Conservation (phyloP, 2,888 invertebrate genomes). For the Lycocerus yunnanus region DNA sequence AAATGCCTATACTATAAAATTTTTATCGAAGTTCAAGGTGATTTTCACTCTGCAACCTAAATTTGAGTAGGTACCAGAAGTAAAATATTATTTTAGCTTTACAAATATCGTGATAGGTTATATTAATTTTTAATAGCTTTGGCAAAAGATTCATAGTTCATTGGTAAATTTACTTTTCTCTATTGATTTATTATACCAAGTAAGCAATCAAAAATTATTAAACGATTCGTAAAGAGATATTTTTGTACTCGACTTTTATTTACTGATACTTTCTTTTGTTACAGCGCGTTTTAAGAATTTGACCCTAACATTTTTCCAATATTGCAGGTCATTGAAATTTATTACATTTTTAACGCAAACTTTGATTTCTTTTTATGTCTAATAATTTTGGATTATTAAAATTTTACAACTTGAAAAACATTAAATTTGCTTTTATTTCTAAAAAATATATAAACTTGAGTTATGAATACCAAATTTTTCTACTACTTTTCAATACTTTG, state of each 20-base stretch:
- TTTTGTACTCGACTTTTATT: background rate
- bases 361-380: background rate
- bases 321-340: background rate
- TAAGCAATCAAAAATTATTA: background rate
- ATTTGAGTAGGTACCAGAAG: background rate
- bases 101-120: constrained; percentile 3
- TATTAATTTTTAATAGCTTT: constrained; percentile 1
- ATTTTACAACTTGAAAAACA: background rate
- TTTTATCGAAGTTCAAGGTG: background rate
- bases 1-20: background rate
- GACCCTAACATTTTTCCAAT: background rate
- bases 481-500: background rate
- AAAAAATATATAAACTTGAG: background rate
- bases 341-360: background rate
- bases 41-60: background rate
- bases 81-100: background rate
- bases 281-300: background rate
- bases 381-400: background rate
- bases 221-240: background rate
- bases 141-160: background rate
- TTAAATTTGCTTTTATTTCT: background rate
- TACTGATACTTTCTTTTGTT: background rate
- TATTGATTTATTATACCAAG: background rate
- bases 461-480: background rate
- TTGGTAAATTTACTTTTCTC: background rate